Base-by-base conservation (phyloP, 2,797 vertebrate genomes). In the Malurus splendens region DNA sequence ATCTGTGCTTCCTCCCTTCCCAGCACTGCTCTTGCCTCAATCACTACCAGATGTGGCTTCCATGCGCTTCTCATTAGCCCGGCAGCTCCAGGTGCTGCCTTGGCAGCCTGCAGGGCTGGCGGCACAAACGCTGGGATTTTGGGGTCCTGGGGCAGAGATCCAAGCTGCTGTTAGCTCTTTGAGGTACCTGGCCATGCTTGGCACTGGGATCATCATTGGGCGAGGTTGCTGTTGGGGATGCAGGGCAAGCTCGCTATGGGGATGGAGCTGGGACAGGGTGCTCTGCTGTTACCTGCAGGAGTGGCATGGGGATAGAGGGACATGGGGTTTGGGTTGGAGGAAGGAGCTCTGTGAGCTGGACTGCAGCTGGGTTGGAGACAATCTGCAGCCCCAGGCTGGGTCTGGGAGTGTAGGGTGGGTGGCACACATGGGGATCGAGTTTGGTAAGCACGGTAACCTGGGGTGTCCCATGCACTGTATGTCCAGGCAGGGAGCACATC, bases 31-130 rank as follows among this genome's bases (percentile, higher is more conserved):
- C 97, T 96, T 95, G 72, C 92, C 98, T 98, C 98, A 99, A 99
- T 99, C 89, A 95, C 98, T 99, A 98, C 98, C 98, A 99, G 98
- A 99, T 99, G 99, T 98, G 97, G 96, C 96, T 97, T 93, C 97
- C 98, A 98, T 97, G 98, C 97, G 96, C 97, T 98, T 64, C 93
- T 82, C 77, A 92, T 98, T 97, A 94, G 97, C 95, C 95, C 96
- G 74, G 97, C 96, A 86, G 93, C 92, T 93, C 82, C 3, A 56
- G 89, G 62, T 93, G 76, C 96, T 97, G 97, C 96, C 97, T 96
- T 94, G 94, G 95, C 89, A 92, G 96, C 96, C 97, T 96, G 95
- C 94, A 56, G 90, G 96, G 96, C 95, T 97, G 97, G 96, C 94
- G 87, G 91, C 80, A 96, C 95, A 94, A 83, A 89, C 30, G 50